Evolutionary conservation across 30 jellyfish, hydroid and myxozoan genomes (phyloP), one percentile per base, ranked within the genome.

Genomic region (Catostylus mosaicus): DNA sequence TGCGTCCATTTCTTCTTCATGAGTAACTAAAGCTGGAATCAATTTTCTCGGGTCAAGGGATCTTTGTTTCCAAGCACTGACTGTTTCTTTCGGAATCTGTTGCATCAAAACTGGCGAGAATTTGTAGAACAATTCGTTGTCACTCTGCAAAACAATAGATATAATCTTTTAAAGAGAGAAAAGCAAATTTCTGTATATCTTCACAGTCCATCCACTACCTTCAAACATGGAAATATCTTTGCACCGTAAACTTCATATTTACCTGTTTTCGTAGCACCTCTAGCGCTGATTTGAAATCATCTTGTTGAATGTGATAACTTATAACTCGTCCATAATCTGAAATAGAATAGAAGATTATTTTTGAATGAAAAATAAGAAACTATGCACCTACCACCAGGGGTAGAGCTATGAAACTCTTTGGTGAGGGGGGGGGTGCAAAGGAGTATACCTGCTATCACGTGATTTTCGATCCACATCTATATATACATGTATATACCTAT

Each of bases 21-120:
- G 98, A 3, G 98, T 91, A 4, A 91, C 98, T 64, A 91, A 61
- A 1, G 98, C 96, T n/a, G 98, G 98, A 24, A 91, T 91, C 30
- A 91, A 88, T 23, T 66, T 70, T 34, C 89, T 85, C 1, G 98
- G 96, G 26, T 85, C 95, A 47, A 91, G 75, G 57, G 88, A 83
- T 40, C 95, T 62, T 50, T 77, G 96, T 66, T 91, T 91, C 98
- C 98, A 91, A 23, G 85, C 86, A 24, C 88, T 96, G n/a, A 91
- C 98, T 18, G 93, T 85, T 34, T 84, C 96, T 33, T 72, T 84
- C 20, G 98, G 96, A 54, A 91, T 86, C 50, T 91, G 98, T 67
- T 91, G 96, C 96, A 91, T 91, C 71, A 91, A 75, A 11, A 84
- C 93, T 1, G 98, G 98, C 0, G 98, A 91, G 65, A 91, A 91